These are phyloP conservation scores for Cynopterus sphinx DNA, from an alignment of 2,797 vertebrate genomes.

Conservation along the genomic window DNA sequence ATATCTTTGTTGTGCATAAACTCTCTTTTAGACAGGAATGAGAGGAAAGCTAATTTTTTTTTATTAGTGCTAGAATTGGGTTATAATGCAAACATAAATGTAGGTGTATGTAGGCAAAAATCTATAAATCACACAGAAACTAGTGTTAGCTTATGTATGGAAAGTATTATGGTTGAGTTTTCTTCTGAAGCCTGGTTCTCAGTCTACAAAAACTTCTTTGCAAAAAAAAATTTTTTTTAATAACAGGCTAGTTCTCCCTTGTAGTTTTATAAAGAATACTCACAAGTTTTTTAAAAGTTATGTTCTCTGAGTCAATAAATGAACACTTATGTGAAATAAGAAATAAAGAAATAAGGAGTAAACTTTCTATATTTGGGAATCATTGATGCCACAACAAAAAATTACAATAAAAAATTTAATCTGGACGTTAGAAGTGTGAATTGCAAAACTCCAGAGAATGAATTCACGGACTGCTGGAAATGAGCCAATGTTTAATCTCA, in stretches of 20 bases:
- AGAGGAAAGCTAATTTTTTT: slow-evolving; percentile 48
- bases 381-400: neutral
- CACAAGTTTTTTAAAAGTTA: neutral
- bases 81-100: slow-evolving; percentile 49
- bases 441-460: neutral
- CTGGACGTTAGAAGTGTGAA: neutral
- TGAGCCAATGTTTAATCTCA: neutral
- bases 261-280: neutral
- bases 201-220: neutral
- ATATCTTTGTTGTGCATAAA: neutral
- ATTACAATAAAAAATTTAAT: neutral
- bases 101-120: slow-evolving; percentile 19
- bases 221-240: neutral
- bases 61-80: slow-evolving; percentile 47
- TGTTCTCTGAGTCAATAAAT: neutral
- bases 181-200: neutral
- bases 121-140: slow-evolving; percentile 49
- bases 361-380: neutral
- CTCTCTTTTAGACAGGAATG: slow-evolving; percentile 1
- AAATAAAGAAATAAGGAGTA: neutral
- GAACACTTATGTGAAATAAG: neutral
- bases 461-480: neutral
- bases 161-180: neutral
- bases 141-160: neutral
- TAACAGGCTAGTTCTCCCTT: neutral